phyloP scores from a whole-genome alignment of 2,113 vertebrate species.

The Tympanuchus pallidicinctus region DNA sequence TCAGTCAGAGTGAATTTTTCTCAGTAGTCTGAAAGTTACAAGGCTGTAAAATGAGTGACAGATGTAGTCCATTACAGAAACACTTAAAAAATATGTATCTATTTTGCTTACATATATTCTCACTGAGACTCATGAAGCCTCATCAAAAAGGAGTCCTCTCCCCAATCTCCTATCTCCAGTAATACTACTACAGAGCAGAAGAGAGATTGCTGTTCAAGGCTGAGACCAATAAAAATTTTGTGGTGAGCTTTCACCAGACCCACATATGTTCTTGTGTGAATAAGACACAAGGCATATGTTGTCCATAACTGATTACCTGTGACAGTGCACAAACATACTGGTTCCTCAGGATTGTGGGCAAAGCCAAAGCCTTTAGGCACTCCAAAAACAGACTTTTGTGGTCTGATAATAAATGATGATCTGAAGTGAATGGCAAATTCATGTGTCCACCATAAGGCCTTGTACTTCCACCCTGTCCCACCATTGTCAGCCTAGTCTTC shows the following conservation, averaged over 20 bases:
- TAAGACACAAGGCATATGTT: neutral
- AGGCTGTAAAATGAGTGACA: slow-evolving; percentile 48
- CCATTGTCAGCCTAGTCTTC: neutral
- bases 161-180: neutral
- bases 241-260: neutral
- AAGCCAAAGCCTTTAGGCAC: neutral
- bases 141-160: neutral
- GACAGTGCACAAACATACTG: neutral
- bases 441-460: neutral
- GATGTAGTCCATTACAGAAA: slow-evolving; percentile 36
- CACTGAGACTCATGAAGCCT: slow-evolving; percentile 13
- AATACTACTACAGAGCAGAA: neutral
- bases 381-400: neutral
- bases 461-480: neutral
- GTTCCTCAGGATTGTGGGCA: neutral
- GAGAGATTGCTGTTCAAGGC: neutral
- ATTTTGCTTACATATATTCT: slow-evolving; percentile 2
- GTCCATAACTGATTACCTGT: neutral
- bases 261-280: neutral
- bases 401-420: neutral
- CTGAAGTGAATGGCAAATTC: neutral
- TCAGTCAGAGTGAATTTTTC: slow-evolving; percentile 40
- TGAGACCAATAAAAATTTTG: neutral
- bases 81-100: neutral
- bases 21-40: slow-evolving; percentile 30